These are phyloP conservation scores for Manduca sexta DNA, from an alignment of 1,140 invertebrate species.

Conservation along the genomic window DNA sequence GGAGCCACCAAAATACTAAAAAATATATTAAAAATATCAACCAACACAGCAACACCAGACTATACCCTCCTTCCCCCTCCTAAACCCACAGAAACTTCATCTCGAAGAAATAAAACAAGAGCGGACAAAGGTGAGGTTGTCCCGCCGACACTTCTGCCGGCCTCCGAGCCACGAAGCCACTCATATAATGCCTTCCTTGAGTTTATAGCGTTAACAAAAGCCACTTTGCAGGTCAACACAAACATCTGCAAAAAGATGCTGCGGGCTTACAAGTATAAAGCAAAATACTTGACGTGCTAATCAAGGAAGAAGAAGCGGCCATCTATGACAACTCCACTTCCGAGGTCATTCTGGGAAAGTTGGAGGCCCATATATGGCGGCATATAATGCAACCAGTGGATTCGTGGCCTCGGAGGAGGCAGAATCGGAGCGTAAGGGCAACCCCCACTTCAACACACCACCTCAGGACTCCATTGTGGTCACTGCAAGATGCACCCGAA, in stretches of 20 bases:
- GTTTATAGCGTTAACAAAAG: slow-evolving; percentile 11
- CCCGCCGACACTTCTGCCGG: no score
- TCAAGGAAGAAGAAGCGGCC: slow-evolving; percentile 18
- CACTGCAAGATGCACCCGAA: no score
- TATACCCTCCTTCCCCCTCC: no score
- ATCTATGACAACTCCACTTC: slow-evolving; percentile 22
- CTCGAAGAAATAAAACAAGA: no score
- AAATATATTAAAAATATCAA: no score
- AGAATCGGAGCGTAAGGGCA: background rate
- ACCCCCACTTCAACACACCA: no score
- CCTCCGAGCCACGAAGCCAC: no score
- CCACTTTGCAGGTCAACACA: slow-evolving; percentile 4
- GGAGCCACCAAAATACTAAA: no score
- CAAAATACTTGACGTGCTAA: slow-evolving; percentile 1
- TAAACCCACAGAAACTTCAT: no score
- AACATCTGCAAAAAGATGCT: slow-evolving; percentile 15
- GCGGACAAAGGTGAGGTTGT: no score
- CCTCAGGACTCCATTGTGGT: no score
- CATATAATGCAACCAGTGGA: slow-evolving; percentile 7
- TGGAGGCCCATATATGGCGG: slow-evolving; percentile 17
- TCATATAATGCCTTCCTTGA: slow-evolving; percentile 14
- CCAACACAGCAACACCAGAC: no score
- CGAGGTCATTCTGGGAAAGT: slow-evolving; percentile 6
- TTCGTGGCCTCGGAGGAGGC: slow-evolving; percentile 12
- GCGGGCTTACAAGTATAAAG: slow-evolving; percentile 1